Evolutionary conservation across 2,797 vertebrate species (phyloP), one percentile per base, ranked within the genome.

Genomic region (Pipistrellus pygmaeus): DNA sequence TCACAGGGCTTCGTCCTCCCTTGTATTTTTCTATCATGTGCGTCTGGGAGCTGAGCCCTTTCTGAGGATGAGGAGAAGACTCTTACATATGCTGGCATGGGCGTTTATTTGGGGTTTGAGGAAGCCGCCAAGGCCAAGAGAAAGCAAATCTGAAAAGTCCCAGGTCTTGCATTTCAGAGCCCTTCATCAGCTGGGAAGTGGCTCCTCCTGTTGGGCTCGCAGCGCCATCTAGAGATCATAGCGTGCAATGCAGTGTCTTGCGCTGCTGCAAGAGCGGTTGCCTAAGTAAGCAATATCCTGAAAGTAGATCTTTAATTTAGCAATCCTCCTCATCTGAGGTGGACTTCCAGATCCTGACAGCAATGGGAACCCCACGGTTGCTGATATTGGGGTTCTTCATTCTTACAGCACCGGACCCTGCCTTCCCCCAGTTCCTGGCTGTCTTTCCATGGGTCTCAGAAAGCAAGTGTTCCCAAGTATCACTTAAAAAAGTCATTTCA

Each of bases 161-260:
- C 48, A 10, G 81, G 68, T 8, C 0, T 32, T 7, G 32, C 32
- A 1, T 15, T 27, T 64, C 5, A 12, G 10, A 2, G 46, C 17
- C 17, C 11, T 21, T 4, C 1, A 3, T 27, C 9, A 3, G 10
- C 8, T 0, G 5, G 2, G 10, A 53, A 5, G 14, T 1, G 12
- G n/a, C 51, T 78, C 66, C 86, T 85, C 91, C 87, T 60, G n/a
- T 7, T 75, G 95, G 78, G n/a, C 84, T 62, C 69, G 83, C 46
- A 95, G 96, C 75, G 91, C 97, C 97, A 93, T 77, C 97, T 96
- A 44, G 20, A 30, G 18, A 51, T 32, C 35, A 3, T 11, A 12
- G 53, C 51, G 11, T 2, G 18, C 4, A 5, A 13, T 0, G 41
- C 5, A 21, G 12, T 2, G 7, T 4, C 60, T 10, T 4, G 5